A percentile compares a stretch with the other conserved stretches of the same genome.
phyloP scores from a whole-genome alignment of 2,888 invertebrate species.

The Mythimna impura region DNA sequence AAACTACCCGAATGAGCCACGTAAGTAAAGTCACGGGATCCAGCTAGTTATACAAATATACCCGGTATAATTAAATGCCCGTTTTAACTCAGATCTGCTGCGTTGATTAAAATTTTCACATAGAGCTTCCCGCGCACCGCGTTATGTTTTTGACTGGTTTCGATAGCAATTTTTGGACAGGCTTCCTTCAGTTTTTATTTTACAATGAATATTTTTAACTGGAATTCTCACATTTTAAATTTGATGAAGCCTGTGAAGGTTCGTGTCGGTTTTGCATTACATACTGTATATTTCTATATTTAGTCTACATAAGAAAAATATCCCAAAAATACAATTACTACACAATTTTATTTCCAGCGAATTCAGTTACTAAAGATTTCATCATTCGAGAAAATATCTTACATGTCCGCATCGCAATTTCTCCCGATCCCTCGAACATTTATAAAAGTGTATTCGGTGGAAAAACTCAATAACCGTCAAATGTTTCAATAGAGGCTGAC shows the following conservation, averaged over 20 bases:
- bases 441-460: constrained; percentile 47
- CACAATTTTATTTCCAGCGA: background rate
- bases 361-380: constrained; percentile 25
- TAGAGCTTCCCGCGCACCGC: constrained; percentile 42
- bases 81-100: constrained; percentile 64
- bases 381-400: constrained; percentile 25
- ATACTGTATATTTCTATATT: background rate
- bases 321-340: background rate
- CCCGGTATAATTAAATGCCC: constrained; percentile 60
- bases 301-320: background rate
- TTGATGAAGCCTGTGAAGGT: constrained; percentile 27
- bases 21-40: constrained; percentile 43
- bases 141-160: constrained; percentile 53
- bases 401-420: constrained; percentile 24
- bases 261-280: constrained; percentile 3
- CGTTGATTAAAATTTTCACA: constrained; percentile 72
- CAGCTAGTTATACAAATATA: constrained; percentile 49
- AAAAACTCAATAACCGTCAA: constrained; percentile 68
- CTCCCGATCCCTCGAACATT: constrained; percentile 29
- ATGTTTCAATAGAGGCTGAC: constrained; percentile 66
- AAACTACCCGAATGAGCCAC: constrained; percentile 42
- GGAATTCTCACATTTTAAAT: constrained; percentile 44
- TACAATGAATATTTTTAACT: constrained; percentile 31
- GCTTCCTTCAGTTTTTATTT: constrained; percentile 55
- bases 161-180: constrained; percentile 59